Evolutionary conservation across 2,888 invertebrate species (phyloP), one percentile per base, ranked within the genome.

Genomic region (Chelonus formosanus): DNA sequence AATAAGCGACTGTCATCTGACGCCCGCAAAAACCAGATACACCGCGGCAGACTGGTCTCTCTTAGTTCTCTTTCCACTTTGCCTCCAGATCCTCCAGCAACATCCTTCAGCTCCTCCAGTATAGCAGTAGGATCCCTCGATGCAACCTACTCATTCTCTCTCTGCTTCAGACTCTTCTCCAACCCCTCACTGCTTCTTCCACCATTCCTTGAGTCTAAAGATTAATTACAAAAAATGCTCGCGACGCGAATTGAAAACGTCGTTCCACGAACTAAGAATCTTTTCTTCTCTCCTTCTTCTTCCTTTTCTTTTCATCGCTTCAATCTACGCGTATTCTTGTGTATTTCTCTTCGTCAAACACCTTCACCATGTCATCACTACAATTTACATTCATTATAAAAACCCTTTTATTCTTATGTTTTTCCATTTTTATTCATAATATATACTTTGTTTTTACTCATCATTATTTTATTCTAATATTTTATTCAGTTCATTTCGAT

Each of bases 1-100:
- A 83, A 82, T 82, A 83, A 82, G 79, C 81, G 81, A 81, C 82
- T 82, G 82, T 82, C 82, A 83, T 83, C 81, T 82, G 82, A 82
- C 79, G 79, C 82, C 77, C 76, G 79, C 81, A 83, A 82, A 83
- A 83, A 82, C 78, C 78, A 78, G 81, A 83, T 80, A 79, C 81
- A 79, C 77, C 74, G 76, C 75, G 63, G 57, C 50, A 63, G 45
- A 68, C 71, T 75, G 75, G 74, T 54, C 63, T 67, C 69, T 64
- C 65, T 69, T 55, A 67, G 20, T 10, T 34, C 44, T 63, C 67
- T 63, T 63, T 63, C 50, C 56, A 56, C 55, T 57, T 65, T 57
- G 32, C 57, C 32, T 47, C 56, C 47, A 7, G 45, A 40, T 32
- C 43, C 47, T 60, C 54, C 4, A 10, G 8, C 34, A 44, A 31